Percentiles rank a stretch among this genome's conserved stretches.
These are phyloP conservation scores for Leucopsar rothschildi DNA, from an alignment of 2,113 vertebrate genomes.

Conservation along the genomic window DNA sequence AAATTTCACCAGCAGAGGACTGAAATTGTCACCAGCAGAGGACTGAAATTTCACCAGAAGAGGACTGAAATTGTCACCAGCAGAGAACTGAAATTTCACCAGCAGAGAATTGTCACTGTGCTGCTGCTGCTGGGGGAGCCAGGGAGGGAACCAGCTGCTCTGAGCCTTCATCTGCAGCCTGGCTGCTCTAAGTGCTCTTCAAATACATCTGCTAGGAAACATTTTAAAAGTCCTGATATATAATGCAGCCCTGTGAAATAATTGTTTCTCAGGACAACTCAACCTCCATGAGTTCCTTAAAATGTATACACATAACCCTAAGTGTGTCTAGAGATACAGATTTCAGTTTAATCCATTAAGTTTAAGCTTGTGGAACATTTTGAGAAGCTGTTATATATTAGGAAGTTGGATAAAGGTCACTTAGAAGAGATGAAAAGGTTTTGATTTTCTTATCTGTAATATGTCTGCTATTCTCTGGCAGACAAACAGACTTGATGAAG, in stretches of 20 bases:
- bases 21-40: not conserved
- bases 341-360: not conserved
- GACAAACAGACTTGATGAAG: not conserved
- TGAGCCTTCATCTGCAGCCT: rapidly evolving
- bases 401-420: not conserved
- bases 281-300: not conserved
- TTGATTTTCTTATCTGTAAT: not conserved
- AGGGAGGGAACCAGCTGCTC: not conserved
- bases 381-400: not conserved
- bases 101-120: not conserved
- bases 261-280: not conserved
- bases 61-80: not conserved
- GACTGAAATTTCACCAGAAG: not conserved
- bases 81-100: too few relatives aligned
- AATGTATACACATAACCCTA: not conserved
- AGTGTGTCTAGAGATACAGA: not conserved
- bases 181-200: not conserved
- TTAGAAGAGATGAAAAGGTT: not conserved
- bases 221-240: not conserved
- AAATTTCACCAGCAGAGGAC: too few relatives aligned
- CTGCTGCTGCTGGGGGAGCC: not conserved
- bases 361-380: not conserved
- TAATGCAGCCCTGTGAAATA: not conserved
- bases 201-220: not conserved
- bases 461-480: not conserved